Evolutionary conservation across 2,888 invertebrate species (phyloP).

Genomic region (Synanthedon tipuliformis): DNA sequence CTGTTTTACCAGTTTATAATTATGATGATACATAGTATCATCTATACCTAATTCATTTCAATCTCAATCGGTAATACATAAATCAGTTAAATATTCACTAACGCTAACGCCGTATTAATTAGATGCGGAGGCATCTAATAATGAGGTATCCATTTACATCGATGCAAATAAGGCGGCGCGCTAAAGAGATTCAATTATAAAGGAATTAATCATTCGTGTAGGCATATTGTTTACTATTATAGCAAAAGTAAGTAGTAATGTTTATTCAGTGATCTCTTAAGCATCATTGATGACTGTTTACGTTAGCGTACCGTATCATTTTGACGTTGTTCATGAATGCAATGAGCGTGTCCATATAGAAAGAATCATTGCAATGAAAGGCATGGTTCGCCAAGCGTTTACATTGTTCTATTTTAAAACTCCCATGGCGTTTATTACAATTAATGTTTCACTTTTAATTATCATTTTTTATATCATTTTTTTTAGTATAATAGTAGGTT

Average conservation of each 20-base stretch:
- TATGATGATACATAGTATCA: no score
- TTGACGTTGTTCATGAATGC: not conserved
- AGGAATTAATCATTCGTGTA: conserved; percentile 38
- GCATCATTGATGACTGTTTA: not conserved
- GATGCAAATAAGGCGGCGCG: not conserved
- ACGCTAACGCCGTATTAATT: not conserved
- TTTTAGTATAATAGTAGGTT: no score
- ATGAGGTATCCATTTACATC: not conserved
- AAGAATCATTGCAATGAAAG: not conserved
- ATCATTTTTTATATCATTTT: no score
- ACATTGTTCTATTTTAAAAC: not conserved
- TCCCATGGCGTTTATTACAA: no score
- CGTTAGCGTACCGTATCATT: not conserved
- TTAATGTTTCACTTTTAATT: no score
- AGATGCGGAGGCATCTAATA: not conserved
- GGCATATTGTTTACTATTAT: conserved; percentile 1
- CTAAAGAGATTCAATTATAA: conserved; percentile 36
- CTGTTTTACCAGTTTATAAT: no score
- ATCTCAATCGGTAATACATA: no score
- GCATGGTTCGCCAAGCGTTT: not conserved
- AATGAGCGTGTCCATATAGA: not conserved
- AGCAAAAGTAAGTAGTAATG: not conserved
- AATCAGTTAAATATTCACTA: not conserved
- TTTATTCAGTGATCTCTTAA: not conserved
- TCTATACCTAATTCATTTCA: no score